These are phyloP conservation scores for Xiphydria camelus DNA, from an alignment of 2,888 invertebrate genomes.

Conservation along the genomic window DNA sequence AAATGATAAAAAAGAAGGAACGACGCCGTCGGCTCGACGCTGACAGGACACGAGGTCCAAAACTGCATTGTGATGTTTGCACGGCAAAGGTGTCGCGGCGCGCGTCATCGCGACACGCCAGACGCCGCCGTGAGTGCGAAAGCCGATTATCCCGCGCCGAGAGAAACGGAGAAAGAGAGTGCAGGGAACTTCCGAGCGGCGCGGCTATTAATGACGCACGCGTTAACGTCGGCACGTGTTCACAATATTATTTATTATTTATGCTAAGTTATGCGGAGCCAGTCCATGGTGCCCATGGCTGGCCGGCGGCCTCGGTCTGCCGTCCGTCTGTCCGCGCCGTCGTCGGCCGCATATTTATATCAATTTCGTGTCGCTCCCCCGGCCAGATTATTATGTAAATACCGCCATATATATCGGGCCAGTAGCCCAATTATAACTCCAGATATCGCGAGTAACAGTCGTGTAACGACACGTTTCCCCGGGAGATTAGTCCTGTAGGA, in stretches of 20 bases:
- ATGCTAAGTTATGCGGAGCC: slow-evolving; percentile 55
- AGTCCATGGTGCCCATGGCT: slow-evolving; percentile 17
- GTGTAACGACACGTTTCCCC: slow-evolving; percentile 9
- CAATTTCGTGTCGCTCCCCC: slow-evolving; percentile 53
- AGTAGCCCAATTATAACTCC: slow-evolving; percentile 14
- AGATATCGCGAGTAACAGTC: slow-evolving; percentile 15
- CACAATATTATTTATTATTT: slow-evolving; percentile 57
- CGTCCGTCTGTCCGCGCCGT: slow-evolving; percentile 43
- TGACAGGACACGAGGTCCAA: slow-evolving; percentile 14
- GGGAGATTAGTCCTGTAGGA: background rate
- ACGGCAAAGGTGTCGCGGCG: background rate
- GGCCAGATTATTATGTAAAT: slow-evolving; percentile 55
- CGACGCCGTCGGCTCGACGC: no score
- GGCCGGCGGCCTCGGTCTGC: slow-evolving; percentile 48
- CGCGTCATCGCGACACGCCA: no score
- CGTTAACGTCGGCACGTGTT: slow-evolving; percentile 51
- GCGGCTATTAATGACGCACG: slow-evolving; percentile 45
- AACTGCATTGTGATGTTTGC: slow-evolving; percentile 14
- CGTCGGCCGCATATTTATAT: slow-evolving; percentile 54
- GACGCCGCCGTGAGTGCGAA: no score
- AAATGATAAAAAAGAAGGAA: no score
- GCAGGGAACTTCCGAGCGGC: background rate
- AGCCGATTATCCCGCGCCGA: no score
- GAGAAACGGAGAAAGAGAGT: slow-evolving; percentile 8
- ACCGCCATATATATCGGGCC: slow-evolving; percentile 7